Conservation (phyloP, 2,113 vertebrate species). For the Upupa epops region DNA sequence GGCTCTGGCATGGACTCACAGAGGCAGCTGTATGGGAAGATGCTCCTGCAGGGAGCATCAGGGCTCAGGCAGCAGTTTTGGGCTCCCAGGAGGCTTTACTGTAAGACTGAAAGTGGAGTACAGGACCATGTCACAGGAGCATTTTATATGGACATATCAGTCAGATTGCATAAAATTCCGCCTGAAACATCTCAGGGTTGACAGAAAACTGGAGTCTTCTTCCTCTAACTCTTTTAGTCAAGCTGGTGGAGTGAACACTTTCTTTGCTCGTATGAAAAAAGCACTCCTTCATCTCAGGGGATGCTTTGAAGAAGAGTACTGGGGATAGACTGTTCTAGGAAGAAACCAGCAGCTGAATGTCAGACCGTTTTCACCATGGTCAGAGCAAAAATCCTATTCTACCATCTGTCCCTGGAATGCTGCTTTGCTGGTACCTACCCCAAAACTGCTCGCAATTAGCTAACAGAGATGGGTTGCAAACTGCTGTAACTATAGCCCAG, state of each 20-base stretch:
- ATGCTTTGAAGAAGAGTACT: not conserved
- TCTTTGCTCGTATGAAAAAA: not conserved
- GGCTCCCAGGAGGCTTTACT: not conserved
- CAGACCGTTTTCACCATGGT: accelerated
- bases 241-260: not conserved
- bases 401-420: not conserved
- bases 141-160: not conserved
- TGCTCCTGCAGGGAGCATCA: not conserved
- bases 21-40: not conserved
- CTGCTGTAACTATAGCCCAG: not conserved
- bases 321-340: not conserved
- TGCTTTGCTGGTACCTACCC: not conserved
- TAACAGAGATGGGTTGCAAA: not conserved
- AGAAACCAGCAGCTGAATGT: not conserved
- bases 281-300: not conserved
- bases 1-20: not conserved
- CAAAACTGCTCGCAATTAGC: not conserved
- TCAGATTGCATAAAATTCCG: not conserved
- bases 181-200: not conserved
- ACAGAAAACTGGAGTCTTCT: not conserved
- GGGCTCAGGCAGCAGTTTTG: not conserved
- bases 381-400: not conserved
- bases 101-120: not conserved
- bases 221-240: not conserved
- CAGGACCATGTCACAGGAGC: not conserved